phyloP scores from a whole-genome alignment of 2,113 vertebrate genomes.

The Notiomystis cincta region DNA sequence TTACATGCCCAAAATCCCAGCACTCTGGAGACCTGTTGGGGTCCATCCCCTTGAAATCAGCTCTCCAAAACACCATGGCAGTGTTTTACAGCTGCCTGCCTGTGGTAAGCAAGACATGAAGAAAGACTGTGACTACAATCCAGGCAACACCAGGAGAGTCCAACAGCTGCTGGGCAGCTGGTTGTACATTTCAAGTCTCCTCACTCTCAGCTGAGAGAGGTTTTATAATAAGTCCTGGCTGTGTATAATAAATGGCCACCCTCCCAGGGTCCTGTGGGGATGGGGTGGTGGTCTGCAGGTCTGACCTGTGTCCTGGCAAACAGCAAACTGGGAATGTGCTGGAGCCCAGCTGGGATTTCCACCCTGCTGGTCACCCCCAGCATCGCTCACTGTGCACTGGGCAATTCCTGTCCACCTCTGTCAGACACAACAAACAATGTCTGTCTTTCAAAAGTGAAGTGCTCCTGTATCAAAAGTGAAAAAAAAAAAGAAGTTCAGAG shows the following conservation, averaged over 20 bases:
- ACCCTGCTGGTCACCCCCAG: not conserved
- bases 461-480: not conserved
- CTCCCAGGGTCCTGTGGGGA: fast-evolving
- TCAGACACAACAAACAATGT: not conserved
- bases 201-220: not conserved
- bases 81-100: not conserved
- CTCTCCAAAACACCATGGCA: not conserved
- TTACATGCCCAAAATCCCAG: not conserved
- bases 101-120: fast-evolving
- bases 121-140: not conserved
- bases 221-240: not conserved
- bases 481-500: not conserved
- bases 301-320: not conserved
- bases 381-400: fast-evolving
- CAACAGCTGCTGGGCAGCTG: not conserved
- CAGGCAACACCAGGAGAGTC: too few species aligned
- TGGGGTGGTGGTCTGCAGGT: too few species aligned
- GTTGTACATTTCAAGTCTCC: fast-evolving
- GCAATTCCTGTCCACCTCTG: not conserved
- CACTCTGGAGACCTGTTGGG: not conserved
- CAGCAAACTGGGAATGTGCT: fast-evolving
- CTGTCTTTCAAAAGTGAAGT: not conserved
- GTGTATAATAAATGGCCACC: too few species aligned
- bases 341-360: not conserved
- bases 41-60: not conserved